These are phyloP conservation scores for Orcinus orca DNA, from an alignment of 2,113 vertebrate genomes.

Conservation along the genomic window DNA sequence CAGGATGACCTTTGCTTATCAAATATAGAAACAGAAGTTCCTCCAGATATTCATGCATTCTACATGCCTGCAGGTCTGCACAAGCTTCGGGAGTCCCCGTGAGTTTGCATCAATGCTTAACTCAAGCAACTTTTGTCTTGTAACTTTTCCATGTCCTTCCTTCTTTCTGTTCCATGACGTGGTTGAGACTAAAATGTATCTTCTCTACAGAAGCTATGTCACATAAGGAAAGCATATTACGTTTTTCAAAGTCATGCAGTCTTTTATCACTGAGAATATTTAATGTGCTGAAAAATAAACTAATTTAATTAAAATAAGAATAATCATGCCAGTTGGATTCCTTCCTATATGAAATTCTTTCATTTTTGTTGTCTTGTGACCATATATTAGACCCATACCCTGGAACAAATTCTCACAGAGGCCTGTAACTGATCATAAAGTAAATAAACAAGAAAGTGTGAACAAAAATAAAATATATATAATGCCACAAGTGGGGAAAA, in stretches of 20 bases:
- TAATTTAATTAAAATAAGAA: conserved; percentile 4
- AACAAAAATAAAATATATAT: background rate
- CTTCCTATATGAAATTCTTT: background rate
- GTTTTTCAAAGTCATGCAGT: background rate
- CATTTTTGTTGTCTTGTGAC: background rate
- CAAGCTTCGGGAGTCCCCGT: background rate
- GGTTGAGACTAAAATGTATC: background rate
- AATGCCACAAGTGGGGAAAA: background rate
- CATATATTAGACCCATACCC: background rate
- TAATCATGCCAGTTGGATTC: background rate
- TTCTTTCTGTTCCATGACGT: background rate
- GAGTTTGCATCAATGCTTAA: background rate
- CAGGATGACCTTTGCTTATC: conserved; percentile 18
- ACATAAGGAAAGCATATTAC: background rate
- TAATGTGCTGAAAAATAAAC: background rate
- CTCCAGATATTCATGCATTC: background rate
- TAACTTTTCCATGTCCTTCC: background rate
- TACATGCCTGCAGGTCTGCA: background rate
- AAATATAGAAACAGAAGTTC: background rate
- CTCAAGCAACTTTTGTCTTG: background rate
- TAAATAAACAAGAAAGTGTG: background rate
- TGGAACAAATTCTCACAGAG: background rate
- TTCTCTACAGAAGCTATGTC: background rate
- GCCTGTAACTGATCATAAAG: background rate
- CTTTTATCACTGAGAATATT: background rate